Base-by-base conservation (phyloP, 2,888 invertebrate genomes). In the Malacosoma neustria region DNA sequence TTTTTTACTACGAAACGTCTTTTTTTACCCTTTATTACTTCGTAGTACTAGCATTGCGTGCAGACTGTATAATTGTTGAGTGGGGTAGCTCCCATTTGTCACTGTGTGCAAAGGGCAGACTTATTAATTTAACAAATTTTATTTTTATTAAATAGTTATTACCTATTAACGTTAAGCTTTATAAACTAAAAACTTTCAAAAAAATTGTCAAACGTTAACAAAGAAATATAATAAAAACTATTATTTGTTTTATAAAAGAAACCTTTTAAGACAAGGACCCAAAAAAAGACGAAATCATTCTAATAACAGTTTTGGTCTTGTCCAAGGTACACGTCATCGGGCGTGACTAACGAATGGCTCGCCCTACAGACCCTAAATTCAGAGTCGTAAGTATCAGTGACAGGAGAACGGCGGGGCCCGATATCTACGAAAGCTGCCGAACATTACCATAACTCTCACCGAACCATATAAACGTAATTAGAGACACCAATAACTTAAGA, bases 291-390 rank as follows among this genome's bases (percentile, higher is more conserved):
- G 63, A 68, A 72, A 65, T 68, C 64, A 69, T 79, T 84, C 80
- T 84, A 84, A 84, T 84, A 79, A 81, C 64, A 76, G 76, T 82
- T 85, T 85, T 84, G 84, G 82, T 85, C 74, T 84, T 85, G 85
- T 85, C 85, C 84, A 85, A 85, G 85, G 85, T 84, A 85, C 84
- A 82, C 81, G 84, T 84, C 85, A 84, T 63, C 84, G 72, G 81
- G 81, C 82, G 80, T 82, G 80, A 81, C 80, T 74, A 84, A 85
- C 81, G 84, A 85, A 84, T 85, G 85, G 85, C 82, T 85, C 82
- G 85, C 84, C 76, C 85, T 85, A 75, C 85, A 85, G 81, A 82
- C 81, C 82, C 81, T 85, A 69, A 84, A 82, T 84, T 75, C 84
- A 61, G 81, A 85, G 80, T 79, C 84, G 85, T 85, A 85, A 85